phyloP scores from a whole-genome alignment of 2,113 vertebrate genomes.

The Prunella himalayana region DNA sequence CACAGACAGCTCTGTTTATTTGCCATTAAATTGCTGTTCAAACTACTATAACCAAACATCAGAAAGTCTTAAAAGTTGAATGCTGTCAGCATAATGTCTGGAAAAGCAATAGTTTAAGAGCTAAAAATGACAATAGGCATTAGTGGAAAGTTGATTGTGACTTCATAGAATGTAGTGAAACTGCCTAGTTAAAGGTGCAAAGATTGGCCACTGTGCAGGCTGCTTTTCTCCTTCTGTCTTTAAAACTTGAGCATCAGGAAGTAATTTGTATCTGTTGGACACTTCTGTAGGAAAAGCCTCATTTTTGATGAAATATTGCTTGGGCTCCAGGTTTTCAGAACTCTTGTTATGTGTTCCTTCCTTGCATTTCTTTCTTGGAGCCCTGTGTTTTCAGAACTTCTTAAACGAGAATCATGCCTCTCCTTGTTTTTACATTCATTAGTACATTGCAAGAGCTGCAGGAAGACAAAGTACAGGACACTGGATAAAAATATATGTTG shows the following conservation, averaged over 20 bases:
- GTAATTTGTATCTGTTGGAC: background rate
- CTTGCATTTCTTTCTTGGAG: background rate
- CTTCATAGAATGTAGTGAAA: background rate
- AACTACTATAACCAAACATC: constrained; percentile 22
- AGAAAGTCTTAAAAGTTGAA: background rate
- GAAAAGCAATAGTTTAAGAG: background rate
- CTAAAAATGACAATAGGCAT: background rate
- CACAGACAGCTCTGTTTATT: constrained; percentile 34
- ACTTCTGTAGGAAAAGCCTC: background rate
- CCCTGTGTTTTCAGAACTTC: background rate
- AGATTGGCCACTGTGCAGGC: background rate
- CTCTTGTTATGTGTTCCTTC: background rate
- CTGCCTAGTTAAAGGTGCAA: background rate
- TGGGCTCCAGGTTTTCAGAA: background rate
- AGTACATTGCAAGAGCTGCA: background rate
- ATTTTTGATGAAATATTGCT: background rate
- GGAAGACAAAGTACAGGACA: background rate
- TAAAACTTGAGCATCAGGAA: background rate
- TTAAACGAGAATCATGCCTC: background rate
- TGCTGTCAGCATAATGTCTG: background rate
- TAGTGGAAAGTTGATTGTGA: background rate
- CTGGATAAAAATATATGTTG: background rate
- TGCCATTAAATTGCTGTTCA: constrained; percentile 31
- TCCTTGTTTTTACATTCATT: background rate
- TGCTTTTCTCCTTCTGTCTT: background rate